phyloP scores from a whole-genome alignment of 2,113 vertebrate species.

The Marmota monax region DNA sequence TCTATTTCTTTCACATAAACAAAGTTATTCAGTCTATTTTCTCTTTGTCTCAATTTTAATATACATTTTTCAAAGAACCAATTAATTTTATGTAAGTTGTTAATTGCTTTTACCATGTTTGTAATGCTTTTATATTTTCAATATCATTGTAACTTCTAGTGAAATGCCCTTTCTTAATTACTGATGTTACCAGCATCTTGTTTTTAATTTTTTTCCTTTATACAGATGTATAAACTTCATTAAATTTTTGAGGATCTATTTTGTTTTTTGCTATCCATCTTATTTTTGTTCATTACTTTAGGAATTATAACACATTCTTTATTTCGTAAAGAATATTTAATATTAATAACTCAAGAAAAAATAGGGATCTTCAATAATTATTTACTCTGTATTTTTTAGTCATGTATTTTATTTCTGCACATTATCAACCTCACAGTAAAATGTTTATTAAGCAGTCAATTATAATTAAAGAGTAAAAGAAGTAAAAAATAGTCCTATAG shows the following conservation, averaged over 20 bases:
- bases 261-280: neutral
- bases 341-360: neutral
- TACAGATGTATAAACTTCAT: neutral
- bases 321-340: neutral
- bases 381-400: neutral
- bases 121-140: neutral
- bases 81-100: neutral
- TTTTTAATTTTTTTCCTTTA: neutral
- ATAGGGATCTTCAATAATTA: neutral
- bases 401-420: neutral
- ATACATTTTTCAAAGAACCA: neutral
- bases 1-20: neutral
- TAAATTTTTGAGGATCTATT: neutral
- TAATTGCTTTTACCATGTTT: neutral
- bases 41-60: neutral
- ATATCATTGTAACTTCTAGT: neutral
- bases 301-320: neutral
- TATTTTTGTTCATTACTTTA: neutral
- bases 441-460: neutral
- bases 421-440: neutral
- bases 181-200: neutral
- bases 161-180: neutral
- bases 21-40: neutral
- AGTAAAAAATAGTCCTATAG: neutral
- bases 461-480: neutral